Evolutionary conservation across 2,888 invertebrate genomes (phyloP).

Genomic region (Seira ritae): DNA sequence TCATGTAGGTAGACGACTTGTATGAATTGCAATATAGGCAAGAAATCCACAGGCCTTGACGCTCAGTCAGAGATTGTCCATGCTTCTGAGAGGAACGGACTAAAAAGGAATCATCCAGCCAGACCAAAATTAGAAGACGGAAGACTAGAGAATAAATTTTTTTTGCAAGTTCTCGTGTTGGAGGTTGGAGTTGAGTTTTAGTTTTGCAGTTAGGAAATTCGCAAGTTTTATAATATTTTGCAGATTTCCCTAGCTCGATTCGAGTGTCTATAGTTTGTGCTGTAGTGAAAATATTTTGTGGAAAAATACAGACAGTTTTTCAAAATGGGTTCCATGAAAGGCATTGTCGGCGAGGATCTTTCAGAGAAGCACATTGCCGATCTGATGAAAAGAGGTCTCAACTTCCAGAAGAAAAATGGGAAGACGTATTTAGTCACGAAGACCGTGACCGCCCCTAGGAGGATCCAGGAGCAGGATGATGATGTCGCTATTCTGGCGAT

Average conservation of each 20-base stretch:
- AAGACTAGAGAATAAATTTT: too few relatives aligned
- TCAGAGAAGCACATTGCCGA: not conserved
- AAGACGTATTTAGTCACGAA: constrained; percentile 59
- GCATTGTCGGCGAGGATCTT: not conserved
- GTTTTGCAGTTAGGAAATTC: not conserved
- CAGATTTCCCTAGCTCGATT: not conserved
- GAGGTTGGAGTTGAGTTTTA: too few relatives aligned
- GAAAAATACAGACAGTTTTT: not conserved
- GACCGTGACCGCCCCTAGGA: constrained; percentile 76
- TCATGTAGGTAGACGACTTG: too few relatives aligned
- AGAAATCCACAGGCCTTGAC: not conserved
- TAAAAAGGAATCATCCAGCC: not conserved
- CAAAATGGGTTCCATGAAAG: not conserved
- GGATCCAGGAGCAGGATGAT: constrained; percentile 88
- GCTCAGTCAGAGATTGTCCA: not conserved
- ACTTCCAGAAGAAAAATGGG: not conserved
- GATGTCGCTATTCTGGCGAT: constrained; percentile 91
- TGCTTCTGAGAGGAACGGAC: not conserved
- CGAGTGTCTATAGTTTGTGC: not conserved
- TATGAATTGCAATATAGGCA: not conserved
- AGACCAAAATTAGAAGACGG: not conserved
- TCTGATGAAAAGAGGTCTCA: not conserved
- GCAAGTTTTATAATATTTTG: not conserved
- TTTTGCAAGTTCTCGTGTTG: too few relatives aligned
- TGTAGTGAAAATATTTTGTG: not conserved